Evolutionary conservation across 1,140 invertebrate species (phyloP).

Genomic region (Dendroctonus valens): DNA sequence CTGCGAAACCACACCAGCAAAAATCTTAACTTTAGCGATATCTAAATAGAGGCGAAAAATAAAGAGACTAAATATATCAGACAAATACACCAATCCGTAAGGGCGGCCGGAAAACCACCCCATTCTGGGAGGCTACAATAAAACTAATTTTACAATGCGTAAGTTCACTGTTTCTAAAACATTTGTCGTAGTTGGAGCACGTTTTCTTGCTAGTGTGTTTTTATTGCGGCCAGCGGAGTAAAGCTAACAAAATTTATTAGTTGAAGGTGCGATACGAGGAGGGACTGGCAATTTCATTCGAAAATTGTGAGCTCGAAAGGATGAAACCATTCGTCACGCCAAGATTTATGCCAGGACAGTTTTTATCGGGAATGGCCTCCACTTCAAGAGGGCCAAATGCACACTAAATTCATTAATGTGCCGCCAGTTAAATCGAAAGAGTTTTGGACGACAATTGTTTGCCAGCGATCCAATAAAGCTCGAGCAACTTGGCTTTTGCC

Average conservation of each 20-base stretch:
- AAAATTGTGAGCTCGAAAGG: conserved; percentile 12
- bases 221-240: conserved; percentile 15
- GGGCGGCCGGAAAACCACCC: too few relatives aligned
- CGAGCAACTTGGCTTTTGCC: too few relatives aligned
- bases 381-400: too few relatives aligned
- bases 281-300: conserved; percentile 17
- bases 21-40: too few relatives aligned
- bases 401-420: too few relatives aligned
- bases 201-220: conserved; percentile 15
- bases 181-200: conserved; percentile 18
- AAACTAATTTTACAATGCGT: conserved; percentile 12
- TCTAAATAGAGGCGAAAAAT: too few relatives aligned
- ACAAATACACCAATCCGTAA: too few relatives aligned
- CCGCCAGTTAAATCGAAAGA: too few relatives aligned
- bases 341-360: conserved; percentile 19
- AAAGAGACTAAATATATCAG: not conserved
- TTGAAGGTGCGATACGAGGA: conserved; percentile 12
- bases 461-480: too few relatives aligned
- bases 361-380: not conserved
- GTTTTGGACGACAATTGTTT: too few relatives aligned
- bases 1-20: too few relatives aligned
- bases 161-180: conserved; percentile 4
- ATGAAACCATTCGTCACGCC: conserved; percentile 7
- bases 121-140: not conserved
- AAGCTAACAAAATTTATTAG: conserved; percentile 18